Evolutionary conservation across 1,140 invertebrate species (phyloP).

Genomic region (Muscidifurax raptorellus): DNA sequence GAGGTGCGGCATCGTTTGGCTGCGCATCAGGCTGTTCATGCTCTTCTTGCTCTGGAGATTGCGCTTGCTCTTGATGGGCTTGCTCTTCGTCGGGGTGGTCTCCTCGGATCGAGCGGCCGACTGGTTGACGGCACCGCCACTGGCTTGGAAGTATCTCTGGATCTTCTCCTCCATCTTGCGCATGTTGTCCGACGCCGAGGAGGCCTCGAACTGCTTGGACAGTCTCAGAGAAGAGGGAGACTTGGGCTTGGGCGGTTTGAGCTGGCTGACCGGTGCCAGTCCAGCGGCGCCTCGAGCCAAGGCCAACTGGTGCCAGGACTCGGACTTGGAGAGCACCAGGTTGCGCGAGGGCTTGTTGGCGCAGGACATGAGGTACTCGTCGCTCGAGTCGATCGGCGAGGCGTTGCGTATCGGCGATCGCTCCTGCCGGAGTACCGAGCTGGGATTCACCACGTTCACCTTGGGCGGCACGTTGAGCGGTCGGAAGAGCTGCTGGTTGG

Average conservation of each 20-base stretch:
- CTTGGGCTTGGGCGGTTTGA: conserved; percentile 79
- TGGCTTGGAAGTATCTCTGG: conserved; percentile 82
- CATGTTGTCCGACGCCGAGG: conserved; percentile 83
- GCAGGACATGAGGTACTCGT: conserved; percentile 70
- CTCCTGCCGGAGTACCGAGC: conserved; percentile 64
- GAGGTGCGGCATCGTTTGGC: conserved; percentile 84
- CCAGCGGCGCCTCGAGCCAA: conserved; percentile 63
- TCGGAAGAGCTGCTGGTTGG: conserved; percentile 57
- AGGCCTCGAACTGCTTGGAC: conserved; percentile 86
- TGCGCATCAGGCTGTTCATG: conserved; percentile 76
- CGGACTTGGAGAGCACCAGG: conserved; percentile 82
- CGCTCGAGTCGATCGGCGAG: conserved; percentile 66
- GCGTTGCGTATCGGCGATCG: conserved; percentile 57
- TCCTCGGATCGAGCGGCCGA: conserved; percentile 34
- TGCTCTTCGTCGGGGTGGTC: conserved; percentile 52
- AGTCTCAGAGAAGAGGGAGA: conserved; percentile 83
- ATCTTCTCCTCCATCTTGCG: conserved; percentile 86
- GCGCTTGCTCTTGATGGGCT: conserved; percentile 56
- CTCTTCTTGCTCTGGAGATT: conserved; percentile 57
- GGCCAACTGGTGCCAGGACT: conserved; percentile 85
- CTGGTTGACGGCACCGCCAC: conserved; percentile 21
- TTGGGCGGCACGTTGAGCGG: conserved; percentile 60
- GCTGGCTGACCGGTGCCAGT: conserved; percentile 62
- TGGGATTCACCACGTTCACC: conserved; percentile 56
- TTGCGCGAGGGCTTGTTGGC: conserved; percentile 66